Evolutionary conservation across 2,888 invertebrate genomes (phyloP), one percentile per base, ranked within the genome.

Genomic region (Lymantria dispar): DNA sequence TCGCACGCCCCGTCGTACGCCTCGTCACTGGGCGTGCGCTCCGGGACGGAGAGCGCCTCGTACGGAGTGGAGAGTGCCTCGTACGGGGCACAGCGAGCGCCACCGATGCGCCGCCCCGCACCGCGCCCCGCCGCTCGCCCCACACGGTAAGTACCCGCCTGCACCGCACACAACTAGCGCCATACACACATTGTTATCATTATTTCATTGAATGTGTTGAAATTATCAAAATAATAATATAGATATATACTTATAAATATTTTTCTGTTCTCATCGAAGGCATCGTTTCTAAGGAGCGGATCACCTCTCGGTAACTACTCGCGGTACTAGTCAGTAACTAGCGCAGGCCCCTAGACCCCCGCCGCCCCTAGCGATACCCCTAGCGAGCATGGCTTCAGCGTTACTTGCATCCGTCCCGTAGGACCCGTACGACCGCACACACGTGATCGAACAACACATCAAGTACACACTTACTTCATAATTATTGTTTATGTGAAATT

Each of bases 281-380:
- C 86, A 87, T 79, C 87, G 87, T 70, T 87, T 86, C 80, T 87
- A 78, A 85, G 76, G 76, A 69, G 72, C 33, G 33, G 72, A 70
- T 76, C 62, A 13, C 63, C 64, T 62, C 66, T 74, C 62, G 77
- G 80, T 83, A 83, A 79, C 68, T 67, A 65, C 47, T 39, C 43
- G 44, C 22, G 22, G 22, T 22, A 22, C 22, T 22, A 22, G 22
- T 22, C 22, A 22, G 22, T 22, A 22, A 22, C 22, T 56, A 52
- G 72, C 68, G 60, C 53, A 52, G 10, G n/a, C 12, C 22, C n/a
- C 12, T 12, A 22, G 38, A 1, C 22, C 5, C 22, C 22, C 54
- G 47, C 48, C 57, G 64, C 60, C 46, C 54, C 50, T 64, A 70
- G 68, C 43, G 39, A 56, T 58, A 49, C 43, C 58, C 68, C 55